Conservation (phyloP, 2,888 invertebrate species). For the Eulithis testata region DNA sequence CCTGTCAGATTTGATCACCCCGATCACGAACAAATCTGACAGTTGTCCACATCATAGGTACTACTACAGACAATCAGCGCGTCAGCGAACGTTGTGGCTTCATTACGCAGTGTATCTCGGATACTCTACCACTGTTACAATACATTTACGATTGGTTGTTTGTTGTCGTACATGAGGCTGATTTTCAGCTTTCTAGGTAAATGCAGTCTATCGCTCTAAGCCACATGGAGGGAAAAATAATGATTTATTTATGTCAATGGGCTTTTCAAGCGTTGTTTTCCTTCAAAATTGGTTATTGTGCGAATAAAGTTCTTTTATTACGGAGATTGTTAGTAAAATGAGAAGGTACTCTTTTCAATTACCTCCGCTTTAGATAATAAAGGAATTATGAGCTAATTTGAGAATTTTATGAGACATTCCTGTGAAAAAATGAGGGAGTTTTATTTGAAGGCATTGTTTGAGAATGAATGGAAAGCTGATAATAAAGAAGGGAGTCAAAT, state of each 20-base stretch:
- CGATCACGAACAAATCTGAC: too few species aligned
- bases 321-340: slow-evolving; percentile 76
- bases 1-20: too few species aligned
- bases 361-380: slow-evolving; percentile 67
- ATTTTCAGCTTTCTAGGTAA: slow-evolving; percentile 2
- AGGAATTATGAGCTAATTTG: slow-evolving; percentile 69
- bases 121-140: not conserved
- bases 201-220: slow-evolving; percentile 28
- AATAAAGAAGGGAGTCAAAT: slow-evolving; percentile 29
- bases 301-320: slow-evolving; percentile 77
- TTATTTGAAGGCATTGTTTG: slow-evolving; percentile 44
- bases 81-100: too few species aligned
- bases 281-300: slow-evolving; percentile 82
- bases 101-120: too few species aligned
- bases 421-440: slow-evolving; percentile 35
- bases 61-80: too few species aligned
- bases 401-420: slow-evolving; percentile 61
- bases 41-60: too few species aligned
- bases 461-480: slow-evolving; percentile 30
- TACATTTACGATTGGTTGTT: not conserved
- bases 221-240: slow-evolving; percentile 65
- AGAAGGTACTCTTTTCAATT: slow-evolving; percentile 73
- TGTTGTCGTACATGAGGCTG: too few species aligned
- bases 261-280: slow-evolving; percentile 71
- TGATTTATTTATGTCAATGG: slow-evolving; percentile 85